Conservation (phyloP, 2,797 vertebrate species). For the Enteromius paludinosus region DNA sequence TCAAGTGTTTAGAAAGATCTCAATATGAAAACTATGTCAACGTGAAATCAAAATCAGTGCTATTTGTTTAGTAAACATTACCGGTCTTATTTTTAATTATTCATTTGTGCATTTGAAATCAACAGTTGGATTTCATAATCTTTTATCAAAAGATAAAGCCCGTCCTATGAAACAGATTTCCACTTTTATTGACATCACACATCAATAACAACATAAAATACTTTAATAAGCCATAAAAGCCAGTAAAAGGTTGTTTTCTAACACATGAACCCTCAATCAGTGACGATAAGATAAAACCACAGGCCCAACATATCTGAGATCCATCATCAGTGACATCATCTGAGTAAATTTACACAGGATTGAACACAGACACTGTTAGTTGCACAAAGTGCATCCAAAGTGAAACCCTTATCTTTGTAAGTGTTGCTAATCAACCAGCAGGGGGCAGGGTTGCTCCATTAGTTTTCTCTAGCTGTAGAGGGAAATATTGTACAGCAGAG, state of each 20-base stretch:
- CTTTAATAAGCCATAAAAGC: neutral
- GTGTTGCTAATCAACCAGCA: conserved; percentile 32
- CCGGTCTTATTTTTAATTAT: neutral
- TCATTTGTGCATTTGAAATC: neutral
- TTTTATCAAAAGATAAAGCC: neutral
- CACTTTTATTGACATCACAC: neutral
- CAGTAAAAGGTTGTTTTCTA: neutral
- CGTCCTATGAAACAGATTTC: neutral
- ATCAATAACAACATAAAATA: neutral
- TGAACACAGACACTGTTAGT: neutral
- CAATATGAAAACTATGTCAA: neutral
- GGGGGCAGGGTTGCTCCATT: conserved; percentile 48
- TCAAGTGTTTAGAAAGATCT: neutral
- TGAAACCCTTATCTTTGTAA: too few relatives aligned
- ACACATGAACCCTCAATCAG: neutral
- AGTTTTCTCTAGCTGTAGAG: neutral
- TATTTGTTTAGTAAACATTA: neutral
- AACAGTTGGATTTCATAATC: neutral
- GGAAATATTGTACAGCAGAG: conserved; percentile 7
- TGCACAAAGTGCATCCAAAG: neutral
- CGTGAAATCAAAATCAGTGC: neutral
- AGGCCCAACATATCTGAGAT: neutral
- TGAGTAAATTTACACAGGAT: conserved; percentile 16
- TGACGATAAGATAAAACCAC: neutral
- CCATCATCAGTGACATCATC: neutral